Evolutionary conservation across 2,113 vertebrate species (phyloP).

Genomic region (Trochalopteron elliotii): DNA sequence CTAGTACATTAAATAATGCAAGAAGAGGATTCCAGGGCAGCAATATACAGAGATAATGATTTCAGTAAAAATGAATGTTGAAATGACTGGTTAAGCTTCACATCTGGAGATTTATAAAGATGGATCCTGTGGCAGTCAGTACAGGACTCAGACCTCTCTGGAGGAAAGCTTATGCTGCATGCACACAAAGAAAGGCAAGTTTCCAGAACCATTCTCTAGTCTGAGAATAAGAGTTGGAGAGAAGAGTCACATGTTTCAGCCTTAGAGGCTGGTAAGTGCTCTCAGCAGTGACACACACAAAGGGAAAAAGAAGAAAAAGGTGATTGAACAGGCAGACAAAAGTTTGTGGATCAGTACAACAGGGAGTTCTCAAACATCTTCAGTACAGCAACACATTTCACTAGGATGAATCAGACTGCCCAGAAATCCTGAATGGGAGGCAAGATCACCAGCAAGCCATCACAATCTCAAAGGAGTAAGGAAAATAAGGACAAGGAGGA

Average conservation of each 20-base stretch:
- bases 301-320: neutral
- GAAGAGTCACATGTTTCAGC: neutral
- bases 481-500: neutral
- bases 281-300: neutral
- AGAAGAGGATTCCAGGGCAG: neutral
- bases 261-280: neutral
- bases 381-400: neutral
- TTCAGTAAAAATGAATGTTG: neutral
- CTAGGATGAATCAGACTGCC: neutral
- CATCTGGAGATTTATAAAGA: neutral
- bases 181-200: neutral
- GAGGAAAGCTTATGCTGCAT: neutral
- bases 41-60: neutral
- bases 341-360: neutral
- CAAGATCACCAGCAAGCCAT: neutral
- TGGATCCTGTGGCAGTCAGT: neutral
- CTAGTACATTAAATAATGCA: neutral
- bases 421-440: neutral
- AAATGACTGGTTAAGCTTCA: neutral
- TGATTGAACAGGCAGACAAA: neutral
- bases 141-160: neutral
- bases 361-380: neutral
- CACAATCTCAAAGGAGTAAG: neutral
- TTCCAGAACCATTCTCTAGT: neutral
- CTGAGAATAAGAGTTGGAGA: rapidly evolving